These are phyloP conservation scores for Ametastegia equiseti DNA, from an alignment of 2,888 invertebrate genomes.

Conservation along the genomic window DNA sequence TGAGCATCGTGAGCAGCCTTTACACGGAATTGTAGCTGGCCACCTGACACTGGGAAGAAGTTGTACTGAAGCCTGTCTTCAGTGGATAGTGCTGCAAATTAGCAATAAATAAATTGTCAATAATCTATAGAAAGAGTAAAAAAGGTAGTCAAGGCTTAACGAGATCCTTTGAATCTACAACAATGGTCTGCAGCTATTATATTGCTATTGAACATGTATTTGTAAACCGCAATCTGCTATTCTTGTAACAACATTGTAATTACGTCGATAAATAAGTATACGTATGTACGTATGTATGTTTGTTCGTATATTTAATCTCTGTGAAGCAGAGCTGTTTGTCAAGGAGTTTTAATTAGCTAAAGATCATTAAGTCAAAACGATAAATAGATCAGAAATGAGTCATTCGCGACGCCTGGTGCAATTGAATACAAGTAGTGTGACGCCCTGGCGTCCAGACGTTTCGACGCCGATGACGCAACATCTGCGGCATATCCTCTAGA, in stretches of 20 bases:
- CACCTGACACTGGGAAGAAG: slow-evolving; percentile 85
- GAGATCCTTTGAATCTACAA: background rate
- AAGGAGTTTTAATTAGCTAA: background rate
- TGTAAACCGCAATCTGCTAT: too few relatives aligned
- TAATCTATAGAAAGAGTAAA: background rate
- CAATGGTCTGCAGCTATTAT: background rate
- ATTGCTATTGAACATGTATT: background rate
- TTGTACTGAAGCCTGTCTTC: slow-evolving; percentile 90
- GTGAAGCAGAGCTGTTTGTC: background rate
- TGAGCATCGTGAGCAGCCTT: slow-evolving; percentile 91
- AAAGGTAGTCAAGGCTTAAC: background rate
- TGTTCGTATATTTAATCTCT: background rate
- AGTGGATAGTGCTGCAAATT: slow-evolving; percentile 85
- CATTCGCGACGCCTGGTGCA: background rate
- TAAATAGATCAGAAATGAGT: slow-evolving; percentile 28
- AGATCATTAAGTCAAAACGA: background rate
- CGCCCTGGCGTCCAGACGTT: slow-evolving; percentile 53
- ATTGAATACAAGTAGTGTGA: background rate
- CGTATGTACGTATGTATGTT: background rate
- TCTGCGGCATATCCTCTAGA: slow-evolving; percentile 51
- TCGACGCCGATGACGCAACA: slow-evolving; percentile 54
- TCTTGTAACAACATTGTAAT: too few relatives aligned
- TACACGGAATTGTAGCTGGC: slow-evolving; percentile 87
- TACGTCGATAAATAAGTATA: too few relatives aligned
- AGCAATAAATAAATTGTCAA: background rate